These are phyloP conservation scores for Zaprionus tsacasi DNA, from an alignment of 1,140 invertebrate species.

Conservation along the genomic window DNA sequence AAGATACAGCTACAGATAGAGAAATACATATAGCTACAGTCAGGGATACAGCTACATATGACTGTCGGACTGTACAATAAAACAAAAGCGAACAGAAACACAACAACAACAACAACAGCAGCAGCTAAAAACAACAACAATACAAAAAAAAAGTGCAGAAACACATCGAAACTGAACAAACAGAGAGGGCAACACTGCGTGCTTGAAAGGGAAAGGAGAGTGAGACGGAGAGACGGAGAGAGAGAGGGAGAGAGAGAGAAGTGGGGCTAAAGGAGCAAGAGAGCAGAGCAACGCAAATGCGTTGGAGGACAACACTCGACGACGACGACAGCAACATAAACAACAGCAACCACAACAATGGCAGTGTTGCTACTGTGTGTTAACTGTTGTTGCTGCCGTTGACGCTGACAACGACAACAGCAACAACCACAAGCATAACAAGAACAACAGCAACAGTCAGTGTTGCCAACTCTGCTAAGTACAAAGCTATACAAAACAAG, in stretches of 20 bases:
- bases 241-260: background rate
- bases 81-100: conserved; percentile 25
- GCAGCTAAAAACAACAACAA: background rate
- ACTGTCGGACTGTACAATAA: background rate
- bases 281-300: conserved; percentile 52
- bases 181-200: conserved; percentile 9
- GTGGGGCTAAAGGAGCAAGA: background rate
- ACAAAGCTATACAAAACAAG: no score
- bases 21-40: background rate
- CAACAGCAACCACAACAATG: conserved; percentile 35
- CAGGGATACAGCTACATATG: no score
- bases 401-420: conserved; percentile 35
- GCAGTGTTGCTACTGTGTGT: conserved; percentile 38
- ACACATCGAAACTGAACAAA: conserved; percentile 34
- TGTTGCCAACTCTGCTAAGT: no score
- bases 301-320: conserved; percentile 64
- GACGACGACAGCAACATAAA: conserved; percentile 34
- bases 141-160: background rate
- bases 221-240: background rate
- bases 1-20: conserved; percentile 3
- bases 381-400: conserved; percentile 39
- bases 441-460: background rate
- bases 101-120: conserved; percentile 8
- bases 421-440: background rate
- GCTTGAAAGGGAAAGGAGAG: background rate